Evolutionary conservation across 2,797 vertebrate genomes (phyloP), one percentile per base, ranked within the genome.

Genomic region (Takifugu ocellatus): DNA sequence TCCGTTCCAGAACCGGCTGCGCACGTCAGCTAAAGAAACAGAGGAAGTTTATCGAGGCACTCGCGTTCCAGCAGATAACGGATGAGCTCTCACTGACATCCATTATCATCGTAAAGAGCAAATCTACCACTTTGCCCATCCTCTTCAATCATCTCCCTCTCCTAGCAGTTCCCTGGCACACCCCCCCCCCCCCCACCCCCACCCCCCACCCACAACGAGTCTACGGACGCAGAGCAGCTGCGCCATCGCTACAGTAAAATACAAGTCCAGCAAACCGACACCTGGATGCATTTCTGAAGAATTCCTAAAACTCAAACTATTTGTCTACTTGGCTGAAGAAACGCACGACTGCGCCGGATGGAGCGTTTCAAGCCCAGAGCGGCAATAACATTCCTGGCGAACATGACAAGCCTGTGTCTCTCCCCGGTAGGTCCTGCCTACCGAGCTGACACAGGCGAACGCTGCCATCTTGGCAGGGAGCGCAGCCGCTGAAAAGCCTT

Each of bases 391-490:
- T 66, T 68, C 63, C 63, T 59, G 61, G 76, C 68, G 47, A 44
- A 65, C 31, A 54, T 39, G 61, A 63, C 42, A 44, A 39, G 65
- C 46, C 52, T 57, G 58, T 33, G 44, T 75, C 66, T 72, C 77
- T 74, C 64, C 55, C 56, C 56, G 52, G 72, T 61, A 75, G 81
- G 73, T 69, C 75, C 82, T 51, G 65, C 58, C 66, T 68, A 68
- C 16, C 77, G 59, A 72, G 81, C 77, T 65, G 77, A 72, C 56
- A 53, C 53, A 76, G 51, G 59, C 15, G 44, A 62, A 43, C 24
- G 64, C 71, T 75, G 82, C 78, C 80, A 82, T 79, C 72, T 82
- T 83, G 83, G 84, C 84, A 72, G 29, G 39, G 45, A 53, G 52
- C 56, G 56, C 71, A 74, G 75, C 56, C 55, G 25, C 59, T 70